Evolutionary conservation across 2,888 invertebrate species (phyloP), one percentile per base, ranked within the genome.

Genomic region (Trileptium ribeirensis): DNA sequence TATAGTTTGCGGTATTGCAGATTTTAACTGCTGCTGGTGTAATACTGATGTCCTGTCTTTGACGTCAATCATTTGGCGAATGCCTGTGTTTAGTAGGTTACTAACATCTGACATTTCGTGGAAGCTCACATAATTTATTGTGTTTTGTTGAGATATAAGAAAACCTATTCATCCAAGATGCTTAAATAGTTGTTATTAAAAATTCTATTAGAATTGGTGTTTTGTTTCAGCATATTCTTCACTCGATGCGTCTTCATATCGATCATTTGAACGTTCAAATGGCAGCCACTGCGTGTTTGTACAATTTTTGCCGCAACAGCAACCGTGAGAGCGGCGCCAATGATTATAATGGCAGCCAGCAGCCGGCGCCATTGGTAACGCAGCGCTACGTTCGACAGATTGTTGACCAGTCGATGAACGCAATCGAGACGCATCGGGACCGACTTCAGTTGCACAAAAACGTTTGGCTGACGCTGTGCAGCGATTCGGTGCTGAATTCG

Each of bases 211-310:
- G n/a, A n/a, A n/a, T n/a, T n/a, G n/a, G n/a, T n/a, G 8, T 80
- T 78, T 78, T 82, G 37, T 84, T 84, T 8, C 84, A 90, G 89
- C 84, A 89, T 80, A 88, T 90, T 8, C 79, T 89, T 67, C 88
- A 87, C 38, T 87, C 87, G 1, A 89, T 90, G 89, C 85, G 87
- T 83, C 84, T 83, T 67, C 89, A 89, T 83, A 87, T 88, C 0
- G 86, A 87, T 79, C 87, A 88, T 84, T 91, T 92, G 84, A 92
- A 92, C 29, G 92, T 93, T 33, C 93, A 93, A 89, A 92, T 93
- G 91, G 93, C 93, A 24, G 93, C 92, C 24, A 93, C 93, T 1
- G 93, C 93, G 31, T 93, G 93, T 87, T 90, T 93, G 33, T 93
- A 93, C 87, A 93, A 93, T 89, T 90, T 93, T 79, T 92, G 93